Percentiles rank a stretch among this genome's conserved stretches.
These are phyloP conservation scores for Trisateles emortualis DNA, from an alignment of 2,888 invertebrate genomes.

Conservation along the genomic window DNA sequence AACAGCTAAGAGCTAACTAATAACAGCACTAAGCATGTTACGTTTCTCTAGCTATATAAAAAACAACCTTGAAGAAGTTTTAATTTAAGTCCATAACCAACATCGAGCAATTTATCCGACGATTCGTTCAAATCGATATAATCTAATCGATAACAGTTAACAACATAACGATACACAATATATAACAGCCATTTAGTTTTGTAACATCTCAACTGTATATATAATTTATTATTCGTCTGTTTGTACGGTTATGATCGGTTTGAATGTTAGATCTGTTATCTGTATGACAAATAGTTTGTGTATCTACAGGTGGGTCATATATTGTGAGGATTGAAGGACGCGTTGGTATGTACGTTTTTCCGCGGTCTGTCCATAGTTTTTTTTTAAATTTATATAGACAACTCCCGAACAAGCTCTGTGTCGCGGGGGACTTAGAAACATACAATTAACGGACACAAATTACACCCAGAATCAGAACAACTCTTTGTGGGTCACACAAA, in stretches of 20 bases:
- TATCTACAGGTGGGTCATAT: constrained; percentile 23
- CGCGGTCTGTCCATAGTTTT: too few relatives aligned
- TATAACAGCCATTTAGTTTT: constrained; percentile 30
- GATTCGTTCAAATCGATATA: constrained; percentile 21
- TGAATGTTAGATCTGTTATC: constrained; percentile 38
- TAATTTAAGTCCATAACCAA: neutral
- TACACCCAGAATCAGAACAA: too few relatives aligned
- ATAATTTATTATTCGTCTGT: constrained; percentile 19
- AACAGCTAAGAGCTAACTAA: too few relatives aligned
- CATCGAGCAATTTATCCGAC: constrained; percentile 1
- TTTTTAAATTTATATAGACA: too few relatives aligned
- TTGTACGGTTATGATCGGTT: neutral
- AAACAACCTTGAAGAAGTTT: too few relatives aligned
- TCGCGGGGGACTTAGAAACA: too few relatives aligned
- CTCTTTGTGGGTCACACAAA: too few relatives aligned
- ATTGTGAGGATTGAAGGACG: neutral
- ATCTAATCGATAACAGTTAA: constrained; percentile 28
- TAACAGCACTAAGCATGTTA: too few relatives aligned
- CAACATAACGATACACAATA: constrained; percentile 34
- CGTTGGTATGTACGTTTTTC: too few relatives aligned
- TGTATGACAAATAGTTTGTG: constrained; percentile 36
- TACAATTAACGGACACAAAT: too few relatives aligned
- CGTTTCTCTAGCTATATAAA: too few relatives aligned
- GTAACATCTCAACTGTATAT: constrained; percentile 25
- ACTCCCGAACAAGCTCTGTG: too few relatives aligned